Percentiles rank a stretch among this genome's conserved stretches.
Conservation (phyloP, 2,113 vertebrate species). For the Siniperca knerii region DNA sequence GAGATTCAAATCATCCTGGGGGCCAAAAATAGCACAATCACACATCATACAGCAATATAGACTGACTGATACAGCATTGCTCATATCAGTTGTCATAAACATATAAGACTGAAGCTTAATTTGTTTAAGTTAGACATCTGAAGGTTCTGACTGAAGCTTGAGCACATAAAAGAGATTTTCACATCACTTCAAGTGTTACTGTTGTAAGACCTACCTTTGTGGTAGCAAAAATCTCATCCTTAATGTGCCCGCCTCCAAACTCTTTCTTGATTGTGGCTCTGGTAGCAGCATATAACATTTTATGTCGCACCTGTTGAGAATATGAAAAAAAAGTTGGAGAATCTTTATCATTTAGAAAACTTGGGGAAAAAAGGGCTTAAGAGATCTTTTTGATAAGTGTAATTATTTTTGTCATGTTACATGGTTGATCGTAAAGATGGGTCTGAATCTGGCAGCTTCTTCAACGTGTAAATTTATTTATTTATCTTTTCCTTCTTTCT, state of each 20-base stretch:
- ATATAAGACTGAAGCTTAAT: neutral
- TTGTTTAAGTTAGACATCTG: neutral
- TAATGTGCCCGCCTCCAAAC: slow-evolving; percentile 96
- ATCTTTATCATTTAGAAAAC: neutral
- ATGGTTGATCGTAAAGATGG: neutral
- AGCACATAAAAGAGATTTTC: neutral
- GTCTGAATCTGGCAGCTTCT: neutral
- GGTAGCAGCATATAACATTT: slow-evolving; percentile 98
- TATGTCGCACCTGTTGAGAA: slow-evolving; percentile 90
- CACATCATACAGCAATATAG: neutral
- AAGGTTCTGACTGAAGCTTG: neutral
- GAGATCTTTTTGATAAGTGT: neutral
- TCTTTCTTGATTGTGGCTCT: slow-evolving; percentile 97
- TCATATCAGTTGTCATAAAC: neutral
- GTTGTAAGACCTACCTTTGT: slow-evolving; percentile 84
- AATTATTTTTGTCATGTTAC: neutral
- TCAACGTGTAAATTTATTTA: neutral
- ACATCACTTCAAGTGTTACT: neutral
- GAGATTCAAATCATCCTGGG: slow-evolving; percentile 93
- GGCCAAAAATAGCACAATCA: slow-evolving; percentile 33
- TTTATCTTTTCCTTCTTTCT: neutral
- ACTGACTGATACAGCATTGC: neutral
- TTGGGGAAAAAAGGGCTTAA: neutral
- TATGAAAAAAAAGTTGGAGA: neutral
- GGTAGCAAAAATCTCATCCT: slow-evolving; percentile 96